phyloP scores from a whole-genome alignment of 37 sponge, comb jelly and placozoan species.

The Amphimedon queenslandica region DNA sequence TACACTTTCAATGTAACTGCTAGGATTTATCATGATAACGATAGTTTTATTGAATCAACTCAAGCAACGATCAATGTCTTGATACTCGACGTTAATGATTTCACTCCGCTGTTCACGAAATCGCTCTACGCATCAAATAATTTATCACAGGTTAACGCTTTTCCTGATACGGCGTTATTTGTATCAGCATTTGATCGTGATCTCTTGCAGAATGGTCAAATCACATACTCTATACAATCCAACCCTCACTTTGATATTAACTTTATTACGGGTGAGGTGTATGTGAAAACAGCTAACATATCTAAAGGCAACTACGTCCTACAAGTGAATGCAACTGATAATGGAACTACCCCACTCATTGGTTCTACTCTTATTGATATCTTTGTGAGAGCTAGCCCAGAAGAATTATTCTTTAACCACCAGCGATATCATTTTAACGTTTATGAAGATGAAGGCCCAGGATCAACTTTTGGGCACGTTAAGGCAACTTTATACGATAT shows the following conservation, averaged over 20 bases:
- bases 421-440: neutral
- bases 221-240: constrained; percentile 14
- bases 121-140: neutral
- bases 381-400: constrained; percentile 25
- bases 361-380: constrained; percentile 8
- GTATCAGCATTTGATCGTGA: constrained; percentile 48
- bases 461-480: constrained; percentile 9
- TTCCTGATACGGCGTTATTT: constrained; percentile 23
- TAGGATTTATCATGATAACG: neutral
- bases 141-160: constrained; percentile 6
- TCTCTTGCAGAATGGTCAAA: constrained; percentile 17
- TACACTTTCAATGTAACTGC: constrained; percentile 30
- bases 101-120: constrained; percentile 13
- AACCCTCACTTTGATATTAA: constrained; percentile 32
- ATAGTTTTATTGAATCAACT: neutral
- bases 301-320: neutral
- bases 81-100: constrained; percentile 50
- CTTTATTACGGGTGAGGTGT: constrained; percentile 41
- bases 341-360: constrained; percentile 13
- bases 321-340: constrained; percentile 40
- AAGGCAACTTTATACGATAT: constrained; percentile 21
- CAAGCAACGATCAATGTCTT: constrained; percentile 12
- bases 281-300: constrained; percentile 1
- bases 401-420: neutral
- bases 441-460: constrained; percentile 9